Evolutionary conservation across 2,797 vertebrate species (phyloP).

Genomic region (Delichon dasypus): DNA sequence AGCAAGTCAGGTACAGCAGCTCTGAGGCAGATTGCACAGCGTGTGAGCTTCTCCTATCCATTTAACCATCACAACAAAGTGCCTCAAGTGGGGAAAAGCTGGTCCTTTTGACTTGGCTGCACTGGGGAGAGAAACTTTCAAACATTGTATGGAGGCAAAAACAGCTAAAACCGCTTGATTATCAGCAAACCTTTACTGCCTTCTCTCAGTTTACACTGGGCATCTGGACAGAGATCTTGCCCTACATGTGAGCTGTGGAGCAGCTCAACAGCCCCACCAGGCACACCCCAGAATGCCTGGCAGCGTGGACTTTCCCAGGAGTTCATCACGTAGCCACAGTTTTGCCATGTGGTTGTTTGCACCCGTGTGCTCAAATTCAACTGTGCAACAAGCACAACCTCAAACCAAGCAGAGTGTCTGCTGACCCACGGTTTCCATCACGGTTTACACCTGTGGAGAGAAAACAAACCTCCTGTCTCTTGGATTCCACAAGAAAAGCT

Average conservation of each 20-base stretch:
- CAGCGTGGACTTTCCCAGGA: neutral
- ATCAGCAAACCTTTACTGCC: neutral
- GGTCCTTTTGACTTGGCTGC: neutral
- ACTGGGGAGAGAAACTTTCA: neutral
- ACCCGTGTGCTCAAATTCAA: neutral
- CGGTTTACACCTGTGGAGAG: neutral
- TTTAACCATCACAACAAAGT: neutral
- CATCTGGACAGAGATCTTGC: neutral
- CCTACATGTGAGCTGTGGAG: neutral
- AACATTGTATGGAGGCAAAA: neutral
- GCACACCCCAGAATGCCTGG: neutral
- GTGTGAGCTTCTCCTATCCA: neutral
- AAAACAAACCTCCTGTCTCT: neutral
- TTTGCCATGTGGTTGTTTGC: neutral
- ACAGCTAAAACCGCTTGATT: neutral
- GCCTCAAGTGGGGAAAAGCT: neutral
- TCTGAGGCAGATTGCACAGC: neutral
- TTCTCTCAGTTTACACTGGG: neutral
- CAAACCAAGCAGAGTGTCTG: neutral
- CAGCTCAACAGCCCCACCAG: neutral
- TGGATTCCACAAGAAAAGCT: neutral
- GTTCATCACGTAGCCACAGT: neutral
- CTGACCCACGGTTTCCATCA: neutral
- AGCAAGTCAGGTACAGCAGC: fast-evolving
- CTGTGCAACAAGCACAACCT: neutral